Conservation (phyloP, 2,888 invertebrate genomes). For the Tipula unca region DNA sequence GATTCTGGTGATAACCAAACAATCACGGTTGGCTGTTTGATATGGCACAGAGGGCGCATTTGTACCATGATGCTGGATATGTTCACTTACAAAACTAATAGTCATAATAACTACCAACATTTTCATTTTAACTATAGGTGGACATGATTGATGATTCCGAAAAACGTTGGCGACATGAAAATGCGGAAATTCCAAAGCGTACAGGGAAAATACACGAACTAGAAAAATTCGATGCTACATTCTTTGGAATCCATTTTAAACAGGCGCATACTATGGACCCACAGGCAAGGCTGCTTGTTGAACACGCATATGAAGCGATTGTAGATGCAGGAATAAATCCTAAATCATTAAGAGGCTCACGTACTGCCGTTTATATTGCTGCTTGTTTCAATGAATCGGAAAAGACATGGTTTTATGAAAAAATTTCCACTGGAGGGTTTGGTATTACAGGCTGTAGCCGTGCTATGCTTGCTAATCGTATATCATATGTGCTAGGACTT, state of each 20-base stretch:
- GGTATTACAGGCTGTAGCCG: constrained; percentile 60
- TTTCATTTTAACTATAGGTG: constrained; percentile 42
- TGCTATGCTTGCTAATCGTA: constrained; percentile 84
- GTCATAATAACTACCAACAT: too few relatives aligned
- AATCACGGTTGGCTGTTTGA: too few relatives aligned
- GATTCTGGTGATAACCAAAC: too few relatives aligned
- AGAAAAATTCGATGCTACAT: constrained; percentile 65
- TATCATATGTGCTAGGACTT: constrained; percentile 81
- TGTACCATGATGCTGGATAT: too few relatives aligned
- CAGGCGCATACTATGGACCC: constrained; percentile 72
- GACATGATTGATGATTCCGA: constrained; percentile 78
- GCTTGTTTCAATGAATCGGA: constrained; percentile 63
- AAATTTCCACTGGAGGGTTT: constrained; percentile 46
- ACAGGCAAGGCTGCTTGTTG: constrained; percentile 67
- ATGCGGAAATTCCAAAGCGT: constrained; percentile 64
- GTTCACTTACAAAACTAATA: too few relatives aligned
- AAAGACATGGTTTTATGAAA: constrained; percentile 61
- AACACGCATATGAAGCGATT: constrained; percentile 68
- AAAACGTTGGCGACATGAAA: constrained; percentile 64
- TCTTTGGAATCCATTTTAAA: constrained; percentile 66
- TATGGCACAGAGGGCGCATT: too few relatives aligned
- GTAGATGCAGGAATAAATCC: constrained; percentile 69
- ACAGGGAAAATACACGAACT: constrained; percentile 63
- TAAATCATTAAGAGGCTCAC: constrained; percentile 51
- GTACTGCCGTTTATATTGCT: constrained; percentile 67